Conservation (phyloP, 1,140 invertebrate species). For the Tetragonula clypearis region DNA sequence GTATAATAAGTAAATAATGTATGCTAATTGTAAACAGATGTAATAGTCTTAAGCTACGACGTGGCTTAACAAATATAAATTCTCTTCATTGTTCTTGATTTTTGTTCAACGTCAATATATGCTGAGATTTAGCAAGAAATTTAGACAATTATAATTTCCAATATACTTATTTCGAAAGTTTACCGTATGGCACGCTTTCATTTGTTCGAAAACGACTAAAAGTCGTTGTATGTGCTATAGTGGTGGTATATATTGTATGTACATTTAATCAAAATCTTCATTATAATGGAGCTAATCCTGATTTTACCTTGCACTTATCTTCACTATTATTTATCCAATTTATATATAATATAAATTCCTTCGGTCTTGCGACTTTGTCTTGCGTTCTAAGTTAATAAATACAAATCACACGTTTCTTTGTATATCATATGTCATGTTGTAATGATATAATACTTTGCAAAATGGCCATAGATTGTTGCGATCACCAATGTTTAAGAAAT, state of each 20-base stretch:
- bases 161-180: constrained; percentile 43
- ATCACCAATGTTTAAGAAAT: constrained; percentile 43
- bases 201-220: constrained; percentile 42
- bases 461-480: constrained; percentile 58
- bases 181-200: constrained; percentile 46
- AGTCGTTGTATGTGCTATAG: constrained; percentile 17
- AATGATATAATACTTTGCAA: constrained; percentile 39
- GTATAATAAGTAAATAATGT: neutral
- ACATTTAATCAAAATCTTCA: constrained; percentile 29
- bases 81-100: constrained; percentile 25
- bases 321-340: constrained; percentile 53
- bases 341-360: constrained; percentile 73
- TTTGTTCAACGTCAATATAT: constrained; percentile 54
- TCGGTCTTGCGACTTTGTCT: constrained; percentile 71
- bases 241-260: constrained; percentile 27
- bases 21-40: constrained; percentile 32
- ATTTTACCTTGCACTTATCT: constrained; percentile 42
- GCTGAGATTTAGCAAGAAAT: constrained; percentile 40
- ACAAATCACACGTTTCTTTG: constrained; percentile 46
- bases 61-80: constrained; percentile 45
- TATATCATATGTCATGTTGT: too few relatives aligned
- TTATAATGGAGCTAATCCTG: constrained; percentile 39
- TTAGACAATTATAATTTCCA: constrained; percentile 36
- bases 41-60: constrained; percentile 4
- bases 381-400: constrained; percentile 57